Evolutionary conservation across 2,113 vertebrate genomes (phyloP).

Genomic region (Thermophis baileyi): DNA sequence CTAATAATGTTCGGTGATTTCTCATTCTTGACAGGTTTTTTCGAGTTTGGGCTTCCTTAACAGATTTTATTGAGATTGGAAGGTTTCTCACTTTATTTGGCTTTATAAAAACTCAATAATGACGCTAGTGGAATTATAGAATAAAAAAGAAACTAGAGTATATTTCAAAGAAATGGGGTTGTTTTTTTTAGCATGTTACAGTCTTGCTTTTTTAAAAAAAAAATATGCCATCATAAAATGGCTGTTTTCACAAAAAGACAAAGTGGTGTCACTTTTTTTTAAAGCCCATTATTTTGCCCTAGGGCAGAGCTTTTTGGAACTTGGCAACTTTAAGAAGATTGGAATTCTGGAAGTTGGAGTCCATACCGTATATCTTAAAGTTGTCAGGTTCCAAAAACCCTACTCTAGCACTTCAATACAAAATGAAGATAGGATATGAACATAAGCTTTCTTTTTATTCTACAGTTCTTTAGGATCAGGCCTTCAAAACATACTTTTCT

Average conservation of each 20-base stretch:
- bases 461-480: background rate
- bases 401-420: background rate
- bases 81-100: background rate
- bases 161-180: background rate
- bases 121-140: background rate
- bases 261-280: background rate
- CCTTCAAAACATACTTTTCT: background rate
- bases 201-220: background rate
- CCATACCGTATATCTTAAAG: background rate
- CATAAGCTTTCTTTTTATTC: background rate
- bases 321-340: background rate
- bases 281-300: background rate
- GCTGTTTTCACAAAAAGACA: background rate
- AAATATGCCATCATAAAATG: background rate
- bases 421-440: background rate
- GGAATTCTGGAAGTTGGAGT: background rate
- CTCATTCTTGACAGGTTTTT: background rate
- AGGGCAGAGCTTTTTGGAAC: background rate
- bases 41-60: background rate
- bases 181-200: background rate
- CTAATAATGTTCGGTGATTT: background rate
- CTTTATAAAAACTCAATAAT: constrained; percentile 7
- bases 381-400: background rate
- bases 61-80: background rate
- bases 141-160: background rate